Conservation (phyloP, 2,113 vertebrate species). For the Micronycteris hirsuta region DNA sequence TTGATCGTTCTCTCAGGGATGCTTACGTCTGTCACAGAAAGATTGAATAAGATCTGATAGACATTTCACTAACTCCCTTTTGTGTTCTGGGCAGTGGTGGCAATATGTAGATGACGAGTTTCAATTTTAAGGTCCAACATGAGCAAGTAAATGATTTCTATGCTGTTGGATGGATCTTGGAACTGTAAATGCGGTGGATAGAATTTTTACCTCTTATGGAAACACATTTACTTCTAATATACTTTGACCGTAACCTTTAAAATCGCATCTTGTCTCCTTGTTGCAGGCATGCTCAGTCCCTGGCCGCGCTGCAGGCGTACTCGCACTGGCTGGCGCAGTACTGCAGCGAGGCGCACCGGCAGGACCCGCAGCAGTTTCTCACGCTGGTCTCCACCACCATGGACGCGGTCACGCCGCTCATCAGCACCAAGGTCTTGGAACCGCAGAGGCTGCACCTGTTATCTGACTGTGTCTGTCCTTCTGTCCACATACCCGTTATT, state of each 20-base stretch:
- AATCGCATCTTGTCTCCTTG: neutral
- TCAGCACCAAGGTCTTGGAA: constrained; percentile 93
- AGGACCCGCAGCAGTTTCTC: constrained; percentile 92
- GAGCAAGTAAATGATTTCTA: neutral
- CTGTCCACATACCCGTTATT: neutral
- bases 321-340: constrained; percentile 97
- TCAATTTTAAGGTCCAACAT: neutral
- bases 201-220: neutral
- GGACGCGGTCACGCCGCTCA: constrained; percentile 92
- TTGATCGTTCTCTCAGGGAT: neutral
- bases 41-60: neutral
- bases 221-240: neutral
- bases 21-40: neutral
- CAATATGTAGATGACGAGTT: neutral
- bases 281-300: constrained; percentile 93
- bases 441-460: neutral
- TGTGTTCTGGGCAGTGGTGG: neutral
- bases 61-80: neutral
- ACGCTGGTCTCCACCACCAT: constrained; percentile 93
- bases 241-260: neutral
- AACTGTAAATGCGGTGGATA: neutral
- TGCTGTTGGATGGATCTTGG: neutral
- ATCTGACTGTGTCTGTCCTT: neutral
- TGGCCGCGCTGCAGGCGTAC: constrained; percentile 96
- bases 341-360: constrained; percentile 93